These are phyloP conservation scores for Daphoenositta chrysoptera DNA, from an alignment of 2,113 vertebrate species.

Conservation along the genomic window DNA sequence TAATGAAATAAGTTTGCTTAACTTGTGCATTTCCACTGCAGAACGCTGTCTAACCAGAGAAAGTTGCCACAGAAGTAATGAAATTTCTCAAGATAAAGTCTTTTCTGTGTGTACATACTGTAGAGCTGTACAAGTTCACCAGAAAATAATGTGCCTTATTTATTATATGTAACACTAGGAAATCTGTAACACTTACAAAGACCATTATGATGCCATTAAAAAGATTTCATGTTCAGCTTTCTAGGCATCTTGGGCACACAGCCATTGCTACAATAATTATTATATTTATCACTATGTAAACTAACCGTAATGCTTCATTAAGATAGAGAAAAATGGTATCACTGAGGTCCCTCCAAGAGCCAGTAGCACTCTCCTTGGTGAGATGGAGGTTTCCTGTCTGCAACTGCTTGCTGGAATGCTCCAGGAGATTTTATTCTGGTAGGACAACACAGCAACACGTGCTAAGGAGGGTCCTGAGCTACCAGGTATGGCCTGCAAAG, in stretches of 20 bases:
- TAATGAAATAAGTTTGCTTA: neutral
- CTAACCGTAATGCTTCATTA: slow-evolving; percentile 72
- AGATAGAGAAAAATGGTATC: slow-evolving; percentile 54
- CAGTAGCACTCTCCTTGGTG: neutral
- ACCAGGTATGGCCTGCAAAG: fast-evolving
- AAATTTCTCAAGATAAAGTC: neutral
- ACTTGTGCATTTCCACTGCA: neutral
- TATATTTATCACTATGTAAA: slow-evolving; percentile 75
- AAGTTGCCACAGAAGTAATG: neutral
- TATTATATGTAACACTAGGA: slow-evolving; percentile 49
- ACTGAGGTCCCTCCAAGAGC: slow-evolving; percentile 4
- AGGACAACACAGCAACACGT: neutral
- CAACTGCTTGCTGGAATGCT: neutral
- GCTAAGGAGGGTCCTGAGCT: neutral
- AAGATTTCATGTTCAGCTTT: slow-evolving; percentile 62
- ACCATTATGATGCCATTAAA: slow-evolving; percentile 67
- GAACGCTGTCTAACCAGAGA: neutral
- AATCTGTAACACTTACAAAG: slow-evolving; percentile 66
- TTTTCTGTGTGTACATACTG: neutral
- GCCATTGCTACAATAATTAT: slow-evolving; percentile 64
- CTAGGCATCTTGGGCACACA: slow-evolving; percentile 64
- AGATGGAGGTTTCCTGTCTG: neutral
- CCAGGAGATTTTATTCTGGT: neutral
- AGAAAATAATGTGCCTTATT: slow-evolving; percentile 63
- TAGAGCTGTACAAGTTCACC: neutral